Base-by-base conservation (phyloP, 2,113 vertebrate genomes). In the Rhombomys opimus region DNA sequence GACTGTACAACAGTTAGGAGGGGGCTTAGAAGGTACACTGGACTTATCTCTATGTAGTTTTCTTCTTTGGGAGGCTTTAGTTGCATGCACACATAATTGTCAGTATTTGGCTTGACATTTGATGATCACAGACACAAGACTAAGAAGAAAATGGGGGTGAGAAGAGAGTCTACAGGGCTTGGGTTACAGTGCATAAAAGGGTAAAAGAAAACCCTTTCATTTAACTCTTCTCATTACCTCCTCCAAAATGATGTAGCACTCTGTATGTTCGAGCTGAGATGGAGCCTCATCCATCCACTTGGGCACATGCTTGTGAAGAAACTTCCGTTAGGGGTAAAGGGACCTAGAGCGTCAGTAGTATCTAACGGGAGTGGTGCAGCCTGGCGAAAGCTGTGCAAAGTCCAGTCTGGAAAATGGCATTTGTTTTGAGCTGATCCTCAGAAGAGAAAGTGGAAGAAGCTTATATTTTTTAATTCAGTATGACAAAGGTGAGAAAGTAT, bases 1-100 rank as follows among this genome's bases (percentile, higher is more conserved):
- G 46, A 15, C n/a, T 7, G 1, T 25, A 41, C 54, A 30, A 27
- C 1, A 2, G 20, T 13, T 0, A 30, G 15, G 6, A 0, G 9
- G 15, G 12, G 57, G 0, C 82, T 32, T 15, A 32, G 38, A 0
- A 41, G 22, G 7, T 20, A 15, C 5, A 4, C 41, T 41, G 0
- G 9, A 4, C 15, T 18, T 54, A 46, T 54, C 32, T 32, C 3
- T 46, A 23, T 27, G 1, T 5, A 10, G 38, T 63, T 35, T 2
- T 35, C 10, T 46, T 70, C 54, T 65, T 67, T 6, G 7, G 80
- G 57, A 35, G 5, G 35, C 30, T 35, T 59, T 86, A 50, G 18
- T 2, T 87, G 22, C 20, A 13, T 3, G 15, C 1, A 32, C n/a
- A 3, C 52, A 12, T 46, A 3, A 0, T 54, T 32, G 52, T 38